phyloP scores from a whole-genome alignment of 2,888 invertebrate species.

The Plebejus melissa region DNA sequence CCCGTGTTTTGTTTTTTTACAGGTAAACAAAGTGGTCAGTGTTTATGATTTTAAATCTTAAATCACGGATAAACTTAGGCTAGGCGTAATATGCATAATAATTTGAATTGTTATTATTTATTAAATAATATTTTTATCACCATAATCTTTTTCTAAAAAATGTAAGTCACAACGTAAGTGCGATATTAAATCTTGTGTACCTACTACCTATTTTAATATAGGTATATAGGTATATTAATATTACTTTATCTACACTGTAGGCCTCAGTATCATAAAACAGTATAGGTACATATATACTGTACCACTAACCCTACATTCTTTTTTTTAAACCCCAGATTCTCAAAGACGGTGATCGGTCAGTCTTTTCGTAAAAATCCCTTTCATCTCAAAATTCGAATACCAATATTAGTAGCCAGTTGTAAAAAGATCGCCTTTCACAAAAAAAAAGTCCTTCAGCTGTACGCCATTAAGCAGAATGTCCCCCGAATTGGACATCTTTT shows the following conservation, averaged over 20 bases:
- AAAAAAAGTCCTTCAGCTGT: conserved; percentile 56
- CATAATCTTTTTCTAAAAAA: no score
- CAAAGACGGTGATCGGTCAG: background rate
- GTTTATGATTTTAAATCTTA: background rate
- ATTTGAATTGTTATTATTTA: no score
- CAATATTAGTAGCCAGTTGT: conserved; percentile 11
- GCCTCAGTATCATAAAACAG: background rate
- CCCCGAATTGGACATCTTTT: conserved; percentile 68
- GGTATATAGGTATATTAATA: no score
- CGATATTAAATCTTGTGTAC: no score
- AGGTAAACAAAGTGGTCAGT: conserved; percentile 15
- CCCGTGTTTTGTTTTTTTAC: conserved; percentile 35
- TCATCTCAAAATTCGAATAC: conserved; percentile 13
- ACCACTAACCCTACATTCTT: background rate
- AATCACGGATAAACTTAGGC: no score
- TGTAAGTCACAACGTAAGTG: no score
- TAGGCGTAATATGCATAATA: no score
- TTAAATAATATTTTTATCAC: no score
- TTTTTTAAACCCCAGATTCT: background rate
- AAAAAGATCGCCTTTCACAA: conserved; percentile 29
- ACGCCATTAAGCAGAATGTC: conserved; percentile 61
- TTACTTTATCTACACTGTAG: no score
- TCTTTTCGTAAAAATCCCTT: background rate
- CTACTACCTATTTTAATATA: no score
- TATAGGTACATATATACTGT: background rate